Base-by-base conservation (phyloP, 1,140 invertebrate species). In the Drosophila bocki region DNA sequence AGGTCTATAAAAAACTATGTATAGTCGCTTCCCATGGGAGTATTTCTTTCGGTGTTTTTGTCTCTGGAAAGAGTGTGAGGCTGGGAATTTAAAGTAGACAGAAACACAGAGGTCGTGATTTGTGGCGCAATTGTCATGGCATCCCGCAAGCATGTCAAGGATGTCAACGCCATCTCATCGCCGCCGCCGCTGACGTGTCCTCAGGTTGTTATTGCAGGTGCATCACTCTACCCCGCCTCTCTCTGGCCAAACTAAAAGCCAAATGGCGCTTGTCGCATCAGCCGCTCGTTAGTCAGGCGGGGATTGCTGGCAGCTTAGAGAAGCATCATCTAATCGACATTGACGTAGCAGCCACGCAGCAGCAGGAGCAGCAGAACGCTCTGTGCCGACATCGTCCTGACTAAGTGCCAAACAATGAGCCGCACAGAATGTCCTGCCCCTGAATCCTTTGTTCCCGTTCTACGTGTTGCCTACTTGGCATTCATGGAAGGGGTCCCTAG, bases 351-450 rank as follows among this genome's bases (percentile, higher is more conserved):
- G 47, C 70, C 62, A 15, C 59, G 77, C 33, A 69, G 54, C 22
- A 32, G 50, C 12, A 32, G 76, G n/a, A 68, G 58, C 29, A 42
- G 26, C 41, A n/a, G 7, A 50, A 44, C 57, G n/a, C 63, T 35
- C 42, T 65, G 70, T 51, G 71, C 54, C 68, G 63, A 58, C 74
- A 60, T 67, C 65, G 42, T 78, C 37, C 85, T 84, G 69, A 78
- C 85, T 90, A 90, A 88, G 80, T 88, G 85, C 54, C 81, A 84
- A 90, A 90, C 84, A 88, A 88, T 88, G 85, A 84, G 78, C 69
- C 61, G 57, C 67, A 64, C 61, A 74, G 79, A 75, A 77, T 87
- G 75, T 51, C 54, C 19, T n/a, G 15, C 35, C 42, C n/a, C 22
- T 39, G 53, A 32, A 50, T 47, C 32, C 53, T 19, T 72, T 74